Evolutionary conservation across 2,888 invertebrate genomes (phyloP).

Genomic region (Ceriagrion tenellum): DNA sequence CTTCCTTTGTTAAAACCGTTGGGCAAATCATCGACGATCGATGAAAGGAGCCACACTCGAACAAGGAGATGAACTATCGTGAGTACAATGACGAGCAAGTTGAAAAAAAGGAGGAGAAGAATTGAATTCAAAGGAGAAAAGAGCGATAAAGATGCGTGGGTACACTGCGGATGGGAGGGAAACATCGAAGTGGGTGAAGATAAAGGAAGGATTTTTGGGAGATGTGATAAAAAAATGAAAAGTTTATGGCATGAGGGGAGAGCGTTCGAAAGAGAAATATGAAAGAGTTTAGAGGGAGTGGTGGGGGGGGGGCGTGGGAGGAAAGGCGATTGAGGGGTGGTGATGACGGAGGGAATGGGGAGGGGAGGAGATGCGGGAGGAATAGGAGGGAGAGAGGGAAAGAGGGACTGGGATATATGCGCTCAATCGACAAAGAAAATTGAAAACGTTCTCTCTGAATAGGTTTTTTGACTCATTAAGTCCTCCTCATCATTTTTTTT

Average conservation of each 20-base stretch:
- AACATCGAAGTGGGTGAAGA: neutral
- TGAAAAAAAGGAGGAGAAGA: no score
- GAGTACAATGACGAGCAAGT: no score
- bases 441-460: conserved; percentile 53
- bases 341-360: neutral
- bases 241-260: neutral
- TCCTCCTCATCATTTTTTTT: conserved; percentile 39
- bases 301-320: neutral
- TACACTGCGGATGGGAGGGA: neutral
- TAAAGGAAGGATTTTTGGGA: neutral
- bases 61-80: no score
- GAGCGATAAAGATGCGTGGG: no score
- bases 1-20: no score
- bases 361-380: neutral
- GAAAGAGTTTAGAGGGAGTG: neutral
- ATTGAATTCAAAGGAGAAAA: neutral
- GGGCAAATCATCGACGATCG: no score
- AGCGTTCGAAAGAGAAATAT: neutral
- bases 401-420: neutral
- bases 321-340: neutral
- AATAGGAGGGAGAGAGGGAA: no score
- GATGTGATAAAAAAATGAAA: neutral
- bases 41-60: no score
- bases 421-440: conserved; percentile 48
- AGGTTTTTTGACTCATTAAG: conserved; percentile 55